Evolutionary conservation across 1,140 invertebrate genomes (phyloP).

Genomic region (Diachasma alloeum): DNA sequence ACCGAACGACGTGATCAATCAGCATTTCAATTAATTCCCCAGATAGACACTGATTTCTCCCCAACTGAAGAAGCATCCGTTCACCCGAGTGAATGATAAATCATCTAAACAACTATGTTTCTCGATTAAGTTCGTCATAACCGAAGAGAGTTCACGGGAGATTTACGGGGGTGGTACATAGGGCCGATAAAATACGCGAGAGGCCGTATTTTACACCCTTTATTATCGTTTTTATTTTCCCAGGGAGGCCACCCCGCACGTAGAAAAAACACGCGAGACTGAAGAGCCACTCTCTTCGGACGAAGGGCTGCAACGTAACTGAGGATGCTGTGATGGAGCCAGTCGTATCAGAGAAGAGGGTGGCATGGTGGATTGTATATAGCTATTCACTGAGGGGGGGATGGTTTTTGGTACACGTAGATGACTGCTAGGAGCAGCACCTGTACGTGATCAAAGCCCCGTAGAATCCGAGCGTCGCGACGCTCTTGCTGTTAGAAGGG

Average conservation of each 20-base stretch:
- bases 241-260: not conserved
- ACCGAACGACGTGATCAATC: not conserved
- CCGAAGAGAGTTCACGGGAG: not conserved
- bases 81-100: not conserved
- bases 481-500: constrained; percentile 8
- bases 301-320: constrained; percentile 51
- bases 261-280: not conserved
- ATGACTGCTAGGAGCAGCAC: constrained; percentile 46
- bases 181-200: no score
- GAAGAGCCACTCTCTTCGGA: constrained; percentile 9
- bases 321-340: constrained; percentile 36
- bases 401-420: not conserved
- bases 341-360: not conserved
- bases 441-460: constrained; percentile 21
- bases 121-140: not conserved
- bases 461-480: not conserved
- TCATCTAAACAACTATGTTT: not conserved
- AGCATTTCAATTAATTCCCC: not conserved
- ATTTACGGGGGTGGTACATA: no score
- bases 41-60: no score
- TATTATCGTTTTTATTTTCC: not conserved
- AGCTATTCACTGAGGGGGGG: not conserved
- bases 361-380: constrained; percentile 20
- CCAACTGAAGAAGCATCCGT: no score
- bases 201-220: not conserved